Evolutionary conservation across 2,888 invertebrate species (phyloP).

Genomic region (Vesta saturnalis): DNA sequence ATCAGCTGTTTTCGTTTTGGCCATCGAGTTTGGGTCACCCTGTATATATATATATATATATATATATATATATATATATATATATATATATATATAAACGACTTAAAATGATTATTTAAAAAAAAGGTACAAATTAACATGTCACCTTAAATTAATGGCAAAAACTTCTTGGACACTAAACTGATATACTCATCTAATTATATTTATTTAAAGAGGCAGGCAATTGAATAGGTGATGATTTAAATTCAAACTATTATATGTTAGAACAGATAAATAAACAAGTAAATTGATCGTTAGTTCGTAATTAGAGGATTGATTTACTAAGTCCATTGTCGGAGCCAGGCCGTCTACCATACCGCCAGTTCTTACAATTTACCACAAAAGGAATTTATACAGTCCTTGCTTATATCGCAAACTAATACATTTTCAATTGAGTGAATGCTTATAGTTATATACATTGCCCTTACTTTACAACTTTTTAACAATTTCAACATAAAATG

Average conservation of each 20-base stretch:
- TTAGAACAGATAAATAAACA: slow-evolving; percentile 54
- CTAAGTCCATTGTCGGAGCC: slow-evolving; percentile 59
- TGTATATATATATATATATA: no score
- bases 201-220: slow-evolving; percentile 12
- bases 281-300: slow-evolving; percentile 55
- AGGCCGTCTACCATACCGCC: slow-evolving; percentile 56
- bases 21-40: no score
- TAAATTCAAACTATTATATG: slow-evolving; percentile 42
- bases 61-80: no score
- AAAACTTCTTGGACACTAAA: not conserved
- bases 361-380: slow-evolving; percentile 54
- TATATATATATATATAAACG: no score
- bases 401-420: slow-evolving; percentile 27
- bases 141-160: not conserved
- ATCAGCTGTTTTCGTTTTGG: no score
- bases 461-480: no score
- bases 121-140: not conserved
- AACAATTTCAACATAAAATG: no score
- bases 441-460: no score
- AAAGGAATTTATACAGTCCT: slow-evolving; percentile 48
- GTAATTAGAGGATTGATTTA: slow-evolving; percentile 59
- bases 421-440: slow-evolving; percentile 27
- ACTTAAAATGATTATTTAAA: not conserved
- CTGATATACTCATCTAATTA: not conserved
- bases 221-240: slow-evolving; percentile 30